Base-by-base conservation (phyloP, 2,113 vertebrate genomes). In the Centropus unirufus region DNA sequence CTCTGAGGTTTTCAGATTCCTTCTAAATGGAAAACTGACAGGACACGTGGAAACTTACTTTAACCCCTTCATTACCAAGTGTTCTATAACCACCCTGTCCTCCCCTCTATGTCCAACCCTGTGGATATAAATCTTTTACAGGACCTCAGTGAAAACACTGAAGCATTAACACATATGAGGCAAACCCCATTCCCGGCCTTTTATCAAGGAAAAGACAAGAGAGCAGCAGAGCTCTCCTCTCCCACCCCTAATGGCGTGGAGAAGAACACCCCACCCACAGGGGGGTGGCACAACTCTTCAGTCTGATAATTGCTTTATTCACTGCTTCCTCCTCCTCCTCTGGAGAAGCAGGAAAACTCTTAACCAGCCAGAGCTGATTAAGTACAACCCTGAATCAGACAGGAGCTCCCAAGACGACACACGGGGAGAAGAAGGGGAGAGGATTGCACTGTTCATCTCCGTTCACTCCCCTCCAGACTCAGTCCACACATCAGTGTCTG, bases 311-410 rank as follows among this genome's bases (percentile, higher is more conserved):
- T 82, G 52, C 79, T 96, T 93, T 87, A 82, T 95, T 93, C 30
- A 34, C 89, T 83, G 72, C 87, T 82, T 42, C 32, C 85, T 91
- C 89, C 85, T 91, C 89, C 19, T 68, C 73, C 79, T 93, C 72
- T 94, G 90, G 88, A 92, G 93, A 94, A 95, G 92, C 91, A 91
- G 61, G 47, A 84, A 92, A 77, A 93, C 14, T 51, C 92, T 89
- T 84, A 90, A 94, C 89, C 89, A 97, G 95, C 87, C 77, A 72
- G 58, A 93, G 92, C 96, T 87, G 95, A 95, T 97, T 95, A 82
- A 12, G 69, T 83, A 85, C 91, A 96, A 94, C 87, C 92, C 93
- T 95, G 95, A 96, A 97, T 59, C 69, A 47, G 40, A 87, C 74
- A 80, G 73, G 73, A 55, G 90, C 87, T 90, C 23, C 2, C 81